Conservation (phyloP, 2,888 invertebrate species). For the Drosophila merina region DNA sequence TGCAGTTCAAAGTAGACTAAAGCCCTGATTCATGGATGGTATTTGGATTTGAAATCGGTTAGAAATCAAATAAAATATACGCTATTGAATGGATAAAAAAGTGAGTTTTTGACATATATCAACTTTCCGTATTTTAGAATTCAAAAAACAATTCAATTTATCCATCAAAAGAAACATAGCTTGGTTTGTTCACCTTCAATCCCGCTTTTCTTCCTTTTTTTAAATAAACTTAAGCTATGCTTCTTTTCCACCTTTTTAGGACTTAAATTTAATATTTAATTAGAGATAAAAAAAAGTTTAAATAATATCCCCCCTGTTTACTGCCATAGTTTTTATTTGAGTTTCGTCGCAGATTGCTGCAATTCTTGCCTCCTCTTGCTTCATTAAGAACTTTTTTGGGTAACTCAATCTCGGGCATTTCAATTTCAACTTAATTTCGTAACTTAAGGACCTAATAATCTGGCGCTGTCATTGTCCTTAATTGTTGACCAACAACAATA, state of each 20-base stretch:
- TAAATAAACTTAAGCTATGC: background rate
- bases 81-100: no score
- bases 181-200: no score
- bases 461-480: constrained; percentile 72
- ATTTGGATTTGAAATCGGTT: no score
- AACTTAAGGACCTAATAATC: constrained; percentile 75
- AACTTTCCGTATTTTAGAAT: no score
- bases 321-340: constrained; percentile 41
- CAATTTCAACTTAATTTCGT: constrained; percentile 73
- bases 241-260: background rate
- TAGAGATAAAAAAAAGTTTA: background rate
- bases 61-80: no score
- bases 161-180: no score
- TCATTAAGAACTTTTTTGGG: constrained; percentile 42
- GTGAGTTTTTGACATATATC: no score
- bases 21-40: no score
- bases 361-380: constrained; percentile 8
- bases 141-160: no score
- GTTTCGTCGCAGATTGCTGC: constrained; percentile 13
- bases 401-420: constrained; percentile 56
- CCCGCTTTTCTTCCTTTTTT: no score
- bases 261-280: background rate
- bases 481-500: constrained; percentile 68
- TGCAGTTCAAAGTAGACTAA: no score
- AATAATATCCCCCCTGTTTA: background rate